Evolutionary conservation across 2,888 invertebrate genomes (phyloP), one percentile per base, ranked within the genome.

Genomic region (Amiota communis): DNA sequence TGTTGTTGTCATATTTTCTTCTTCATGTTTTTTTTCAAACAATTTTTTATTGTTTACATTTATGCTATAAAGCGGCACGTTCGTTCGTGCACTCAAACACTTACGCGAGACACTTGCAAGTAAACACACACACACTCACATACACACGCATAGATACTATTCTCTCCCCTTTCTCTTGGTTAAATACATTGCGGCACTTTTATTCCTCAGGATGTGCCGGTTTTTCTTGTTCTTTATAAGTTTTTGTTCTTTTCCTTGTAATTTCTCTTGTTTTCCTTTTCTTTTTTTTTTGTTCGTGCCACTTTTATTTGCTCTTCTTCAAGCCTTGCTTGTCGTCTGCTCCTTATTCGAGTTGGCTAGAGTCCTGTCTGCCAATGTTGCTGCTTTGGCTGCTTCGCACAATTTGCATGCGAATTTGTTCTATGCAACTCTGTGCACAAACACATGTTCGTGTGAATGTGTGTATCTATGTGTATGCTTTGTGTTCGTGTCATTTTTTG

Each of bases 391-490:
- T 36, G 36, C 36, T 81, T 84, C 83, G 86, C 83, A 83, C 83
- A 83, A 85, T 83, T 83, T 83, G 86, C 83, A 83, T 83, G 86
- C 83, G 83, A 83, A 85, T 83, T 83, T 83, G 83, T 68, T 68
- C 51, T 68, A 68, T 68, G 67, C 67, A 68, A 23, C 51, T 53
- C n/a, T 20, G 12, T 1, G 67, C 23, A 36, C 17, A 23, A 53
- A 68, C 77, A 80, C 79, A 80, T 81, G 85, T 85, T 81, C 81
- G 79, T 23, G 10, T 20, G 64, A 36, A n/a, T 9, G 49, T 51
- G 53, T 74, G 71, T 71, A 49, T 51, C 47, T 65, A 51, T 70
- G 56, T 68, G 57, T 49, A 53, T 65, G 61, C 11, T 49, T 47
- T 73, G 72, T 80, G 81, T 80, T 78, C 79, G 79, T 81, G 81